Evolutionary conservation across 2,797 vertebrate species (phyloP).

Genomic region (Ptychadena robeensis): DNA sequence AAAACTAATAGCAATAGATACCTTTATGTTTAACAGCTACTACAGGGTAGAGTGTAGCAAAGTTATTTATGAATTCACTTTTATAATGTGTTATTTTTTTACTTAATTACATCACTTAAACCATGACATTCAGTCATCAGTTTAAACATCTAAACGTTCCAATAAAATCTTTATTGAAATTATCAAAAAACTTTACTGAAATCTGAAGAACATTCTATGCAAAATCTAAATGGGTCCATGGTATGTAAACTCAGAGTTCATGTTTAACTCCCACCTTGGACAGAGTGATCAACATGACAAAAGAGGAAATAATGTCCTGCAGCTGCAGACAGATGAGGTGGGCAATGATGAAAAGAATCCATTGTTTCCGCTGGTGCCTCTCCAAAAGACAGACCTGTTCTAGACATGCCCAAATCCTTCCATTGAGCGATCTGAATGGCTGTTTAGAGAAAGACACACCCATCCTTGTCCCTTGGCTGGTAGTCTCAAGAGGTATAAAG

Average conservation of each 20-base stretch:
- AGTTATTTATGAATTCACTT: too few relatives aligned
- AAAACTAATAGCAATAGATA: too few relatives aligned
- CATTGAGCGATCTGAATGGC: conserved; percentile 17
- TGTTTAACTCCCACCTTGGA: conserved; percentile 13
- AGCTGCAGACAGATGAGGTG: conserved; percentile 26
- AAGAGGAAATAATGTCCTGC: conserved; percentile 9
- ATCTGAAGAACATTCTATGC: too few relatives aligned
- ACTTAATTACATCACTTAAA: too few relatives aligned
- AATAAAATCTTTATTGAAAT: too few relatives aligned
- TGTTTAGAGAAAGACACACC: conserved; percentile 2
- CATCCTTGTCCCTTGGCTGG: not conserved
- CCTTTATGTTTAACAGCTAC: too few relatives aligned
- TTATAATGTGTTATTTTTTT: too few relatives aligned
- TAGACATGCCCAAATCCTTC: not conserved
- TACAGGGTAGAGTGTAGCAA: too few relatives aligned
- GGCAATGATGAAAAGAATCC: conserved; percentile 22
- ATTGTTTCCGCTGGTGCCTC: conserved; percentile 39
- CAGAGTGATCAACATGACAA: conserved; percentile 17
- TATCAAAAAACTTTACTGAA: too few relatives aligned
- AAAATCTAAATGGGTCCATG: not conserved
- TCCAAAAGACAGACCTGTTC: not conserved
- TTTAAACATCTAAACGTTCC: too few relatives aligned
- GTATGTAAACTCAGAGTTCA: conserved; percentile 8
- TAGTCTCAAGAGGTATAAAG: conserved; percentile 34
- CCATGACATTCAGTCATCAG: too few relatives aligned